These are phyloP conservation scores for Caenorhabditis becei DNA, from an alignment of 2,888 invertebrate genomes.

Conservation along the genomic window DNA sequence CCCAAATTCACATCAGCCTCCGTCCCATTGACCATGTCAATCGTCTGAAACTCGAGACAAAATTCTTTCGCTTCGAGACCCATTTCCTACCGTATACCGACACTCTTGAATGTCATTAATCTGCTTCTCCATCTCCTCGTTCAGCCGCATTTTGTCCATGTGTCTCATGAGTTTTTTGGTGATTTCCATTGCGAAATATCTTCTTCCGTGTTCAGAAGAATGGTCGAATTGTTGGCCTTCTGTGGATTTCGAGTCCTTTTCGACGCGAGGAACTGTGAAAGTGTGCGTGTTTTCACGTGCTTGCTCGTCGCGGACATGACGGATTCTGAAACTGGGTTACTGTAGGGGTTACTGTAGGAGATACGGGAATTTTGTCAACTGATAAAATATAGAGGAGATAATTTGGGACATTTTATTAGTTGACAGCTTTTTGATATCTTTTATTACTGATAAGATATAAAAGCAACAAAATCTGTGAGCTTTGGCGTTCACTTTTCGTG, in stretches of 20 bases:
- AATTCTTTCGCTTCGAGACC: background rate
- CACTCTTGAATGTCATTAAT: constrained; percentile 71
- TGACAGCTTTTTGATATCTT: background rate
- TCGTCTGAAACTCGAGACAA: constrained; percentile 23
- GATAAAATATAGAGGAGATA: too few relatives aligned
- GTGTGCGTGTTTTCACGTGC: constrained; percentile 64
- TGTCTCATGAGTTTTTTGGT: constrained; percentile 66
- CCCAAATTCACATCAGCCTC: constrained; percentile 53
- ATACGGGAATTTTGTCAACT: background rate
- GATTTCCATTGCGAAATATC: constrained; percentile 61
- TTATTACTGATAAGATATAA: too few relatives aligned
- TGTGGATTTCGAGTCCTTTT: constrained; percentile 32
- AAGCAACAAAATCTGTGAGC: too few relatives aligned
- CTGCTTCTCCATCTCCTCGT: constrained; percentile 72
- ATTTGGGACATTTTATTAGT: too few relatives aligned
- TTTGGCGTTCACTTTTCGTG: too few relatives aligned
- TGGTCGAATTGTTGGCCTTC: constrained; percentile 69
- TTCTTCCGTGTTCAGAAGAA: constrained; percentile 70
- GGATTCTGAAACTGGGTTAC: constrained; percentile 44
- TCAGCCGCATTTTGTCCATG: constrained; percentile 60
- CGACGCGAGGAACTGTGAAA: constrained; percentile 68
- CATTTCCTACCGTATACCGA: constrained; percentile 60
- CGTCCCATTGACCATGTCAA: constrained; percentile 71
- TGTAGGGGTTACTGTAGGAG: background rate
- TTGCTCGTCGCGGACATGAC: constrained; percentile 69